Evolutionary conservation across 1,140 invertebrate genomes (phyloP), one percentile per base, ranked within the genome.

Genomic region (Rhagoletis pomonella): DNA sequence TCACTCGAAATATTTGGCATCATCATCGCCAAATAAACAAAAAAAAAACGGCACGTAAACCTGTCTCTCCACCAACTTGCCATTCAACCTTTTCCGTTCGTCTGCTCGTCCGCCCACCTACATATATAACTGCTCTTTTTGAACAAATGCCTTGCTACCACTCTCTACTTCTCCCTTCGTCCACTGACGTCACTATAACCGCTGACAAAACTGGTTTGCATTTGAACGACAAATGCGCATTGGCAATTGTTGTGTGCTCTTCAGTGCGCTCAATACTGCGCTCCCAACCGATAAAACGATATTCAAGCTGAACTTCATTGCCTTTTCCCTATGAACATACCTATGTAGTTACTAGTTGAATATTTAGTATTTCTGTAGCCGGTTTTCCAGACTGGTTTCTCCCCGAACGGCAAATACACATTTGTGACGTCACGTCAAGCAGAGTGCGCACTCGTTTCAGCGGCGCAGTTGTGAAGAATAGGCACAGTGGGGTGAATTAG

Each of bases 291-390:
- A 81, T 55, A 81, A 81, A 55, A 55, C n/a, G 42, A 81, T 81
- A 81, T 44, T 81, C 50, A 81, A 81, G 73, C 73, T 81, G 73
- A 81, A 55, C 47, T 81, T 81, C 39, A 81, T 50, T 50, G 73
- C 29, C 55, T 47, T 55, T 50, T 50, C 3, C 3, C 14, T 19
- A 55, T 2, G 17, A n/a, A n/a, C n/a, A n/a, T n/a, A n/a, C n/a
- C n/a, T n/a, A n/a, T n/a, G n/a, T n/a, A n/a, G n/a, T n/a, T n/a
- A n/a, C 19, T 39, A 4, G 29, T 67, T 67, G 29, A 6, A 29
- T 67, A 55, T 55, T 19, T 29, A 6, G 64, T 62, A 62, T 81
- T 73, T 6, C 7, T 55, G 47, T 47, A 19, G 19, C 73, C 73
- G 50, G 47, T 81, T 81, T 81, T 50, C n/a, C 5, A 17, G 17